Percentiles rank a stretch among this genome's conserved stretches.
These are phyloP conservation scores for Aphelocoma californica DNA, from an alignment of 2,797 vertebrate species.

Conservation along the genomic window DNA sequence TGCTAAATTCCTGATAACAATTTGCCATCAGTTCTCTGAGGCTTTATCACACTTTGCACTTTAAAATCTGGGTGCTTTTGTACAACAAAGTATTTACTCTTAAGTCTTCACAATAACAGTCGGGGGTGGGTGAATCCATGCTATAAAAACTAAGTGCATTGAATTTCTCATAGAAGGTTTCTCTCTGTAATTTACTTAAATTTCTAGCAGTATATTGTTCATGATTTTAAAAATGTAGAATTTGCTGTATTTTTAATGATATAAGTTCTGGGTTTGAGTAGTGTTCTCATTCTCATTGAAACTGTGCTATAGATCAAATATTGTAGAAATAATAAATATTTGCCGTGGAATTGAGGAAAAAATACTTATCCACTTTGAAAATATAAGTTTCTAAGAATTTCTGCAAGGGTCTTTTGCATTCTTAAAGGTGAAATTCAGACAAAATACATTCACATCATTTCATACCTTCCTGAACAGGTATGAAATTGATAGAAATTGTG, in stretches of 20 bases:
- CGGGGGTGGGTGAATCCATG: rapidly evolving
- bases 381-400: background rate
- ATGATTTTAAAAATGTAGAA: background rate
- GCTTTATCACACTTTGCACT: background rate
- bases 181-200: background rate
- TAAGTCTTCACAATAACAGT: background rate
- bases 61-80: background rate
- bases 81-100: background rate
- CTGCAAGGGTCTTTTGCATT: background rate
- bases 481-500: background rate
- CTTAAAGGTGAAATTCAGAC: background rate
- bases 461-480: background rate
- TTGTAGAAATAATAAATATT: background rate
- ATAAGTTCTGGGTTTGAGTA: background rate
- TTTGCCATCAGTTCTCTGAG: background rate
- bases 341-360: background rate
- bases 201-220: background rate
- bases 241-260: background rate
- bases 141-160: background rate
- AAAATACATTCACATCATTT: background rate
- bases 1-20: background rate
- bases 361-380: background rate
- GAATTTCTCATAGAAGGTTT: background rate
- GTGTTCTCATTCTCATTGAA: background rate
- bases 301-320: background rate